Conservation (phyloP, 2,797 vertebrate species). For the Lepus townsendii region DNA sequence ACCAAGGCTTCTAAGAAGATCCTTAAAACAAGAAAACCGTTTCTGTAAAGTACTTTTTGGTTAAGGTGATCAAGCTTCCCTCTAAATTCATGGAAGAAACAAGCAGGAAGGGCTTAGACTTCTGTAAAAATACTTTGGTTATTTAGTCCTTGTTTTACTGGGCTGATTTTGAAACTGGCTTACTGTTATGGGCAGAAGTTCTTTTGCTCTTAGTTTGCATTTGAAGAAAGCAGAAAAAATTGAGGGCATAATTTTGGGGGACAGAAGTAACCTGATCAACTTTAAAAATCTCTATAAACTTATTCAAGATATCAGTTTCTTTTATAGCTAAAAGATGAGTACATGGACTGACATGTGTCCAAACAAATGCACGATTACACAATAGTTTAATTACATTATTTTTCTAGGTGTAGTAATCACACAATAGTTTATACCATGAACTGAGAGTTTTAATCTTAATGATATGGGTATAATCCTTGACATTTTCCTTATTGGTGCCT, state of each 20-base stretch:
- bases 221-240: constrained; percentile 41
- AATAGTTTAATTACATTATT: constrained; percentile 39
- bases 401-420: constrained; percentile 44
- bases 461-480: constrained; percentile 57
- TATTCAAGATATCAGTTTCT: constrained; percentile 26
- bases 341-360: not conserved
- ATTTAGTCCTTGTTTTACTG: constrained; percentile 2
- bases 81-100: not conserved
- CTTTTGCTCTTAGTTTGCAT: constrained; percentile 39
- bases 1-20: not conserved
- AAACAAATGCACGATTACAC: not conserved
- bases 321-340: constrained; percentile 13
- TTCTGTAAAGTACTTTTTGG: not conserved
- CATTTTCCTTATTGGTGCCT: not conserved
- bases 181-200: not conserved
- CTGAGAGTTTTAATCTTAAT: constrained; percentile 54
- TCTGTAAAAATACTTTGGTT: constrained; percentile 20
- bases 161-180: constrained; percentile 10
- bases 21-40: constrained; percentile 40
- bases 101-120: not conserved
- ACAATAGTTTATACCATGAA: not conserved
- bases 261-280: not conserved
- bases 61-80: not conserved
- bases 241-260: not conserved
- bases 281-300: constrained; percentile 10